Conservation (phyloP, 1,140 invertebrate genomes). For the Tetragnatha versicolor region DNA sequence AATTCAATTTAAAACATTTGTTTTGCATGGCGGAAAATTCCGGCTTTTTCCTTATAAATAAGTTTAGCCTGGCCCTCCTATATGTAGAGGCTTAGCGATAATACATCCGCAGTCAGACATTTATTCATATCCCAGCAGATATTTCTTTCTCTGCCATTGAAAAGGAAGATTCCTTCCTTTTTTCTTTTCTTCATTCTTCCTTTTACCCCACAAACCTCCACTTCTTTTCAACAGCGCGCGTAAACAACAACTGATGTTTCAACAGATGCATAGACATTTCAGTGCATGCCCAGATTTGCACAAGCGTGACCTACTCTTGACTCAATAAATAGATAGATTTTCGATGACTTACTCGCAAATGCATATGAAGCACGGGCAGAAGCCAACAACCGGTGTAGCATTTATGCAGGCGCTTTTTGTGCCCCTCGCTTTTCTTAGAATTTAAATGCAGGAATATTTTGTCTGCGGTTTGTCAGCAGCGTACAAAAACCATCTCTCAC, state of each 20-base stretch:
- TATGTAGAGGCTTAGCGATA: slow-evolving; percentile 10
- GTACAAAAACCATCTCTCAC: not conserved
- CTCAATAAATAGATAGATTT: slow-evolving; percentile 48
- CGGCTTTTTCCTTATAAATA: not conserved
- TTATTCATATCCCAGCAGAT: slow-evolving; percentile 25
- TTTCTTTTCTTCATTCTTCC: not conserved
- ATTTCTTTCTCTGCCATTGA: slow-evolving; percentile 14
- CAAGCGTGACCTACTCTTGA: slow-evolving; percentile 39
- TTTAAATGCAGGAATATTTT: not conserved
- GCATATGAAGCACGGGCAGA: slow-evolving; percentile 8
- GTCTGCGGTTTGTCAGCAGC: not conserved
- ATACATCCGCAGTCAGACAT: slow-evolving; percentile 5
- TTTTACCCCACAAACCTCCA: not conserved
- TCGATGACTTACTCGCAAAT: slow-evolving; percentile 36
- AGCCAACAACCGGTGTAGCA: not conserved
- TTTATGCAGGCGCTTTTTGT: slow-evolving; percentile 19
- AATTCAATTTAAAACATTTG: slow-evolving; percentile 48
- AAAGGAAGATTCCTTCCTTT: slow-evolving; percentile 6
- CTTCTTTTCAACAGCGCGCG: not conserved
- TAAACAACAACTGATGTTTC: slow-evolving; percentile 33
- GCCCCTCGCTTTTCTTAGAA: not conserved
- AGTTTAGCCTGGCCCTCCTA: not conserved
- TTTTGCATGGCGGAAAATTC: not conserved
- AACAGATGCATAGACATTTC: not conserved
- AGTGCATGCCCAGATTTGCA: slow-evolving; percentile 1